Conservation (phyloP, 1,140 invertebrate genomes). For the Bombus terrestris region DNA sequence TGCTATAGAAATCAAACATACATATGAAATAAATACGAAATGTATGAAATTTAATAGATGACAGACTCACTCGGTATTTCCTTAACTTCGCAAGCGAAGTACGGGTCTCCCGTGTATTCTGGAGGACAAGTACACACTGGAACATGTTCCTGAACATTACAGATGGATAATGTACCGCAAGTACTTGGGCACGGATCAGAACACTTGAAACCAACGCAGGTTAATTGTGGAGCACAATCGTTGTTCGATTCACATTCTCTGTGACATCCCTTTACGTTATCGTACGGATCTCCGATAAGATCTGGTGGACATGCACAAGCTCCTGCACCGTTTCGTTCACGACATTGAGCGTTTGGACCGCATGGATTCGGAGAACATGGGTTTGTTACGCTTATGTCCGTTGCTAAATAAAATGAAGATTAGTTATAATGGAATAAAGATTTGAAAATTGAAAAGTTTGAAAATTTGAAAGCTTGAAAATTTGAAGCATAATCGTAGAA, state of each 20-base stretch:
- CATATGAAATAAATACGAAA: background rate
- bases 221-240: constrained; percentile 87
- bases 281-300: constrained; percentile 91
- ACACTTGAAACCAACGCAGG: constrained; percentile 90
- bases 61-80: constrained; percentile 65
- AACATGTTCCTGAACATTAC: constrained; percentile 88
- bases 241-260: constrained; percentile 89
- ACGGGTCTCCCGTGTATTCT: constrained; percentile 90
- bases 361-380: constrained; percentile 91
- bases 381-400: constrained; percentile 80
- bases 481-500: background rate
- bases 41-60: background rate
- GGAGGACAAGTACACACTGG: constrained; percentile 89
- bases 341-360: constrained; percentile 90
- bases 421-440: background rate
- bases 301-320: constrained; percentile 90
- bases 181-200: constrained; percentile 89
- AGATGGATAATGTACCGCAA: constrained; percentile 89
- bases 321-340: constrained; percentile 88
- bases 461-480: background rate
- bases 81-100: constrained; percentile 84
- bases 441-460: background rate
- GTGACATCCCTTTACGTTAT: constrained; percentile 85
- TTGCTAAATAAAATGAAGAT: constrained; percentile 68
- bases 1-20: background rate